phyloP scores from a whole-genome alignment of 2,113 vertebrate genomes.

The Alosa alosa region DNA sequence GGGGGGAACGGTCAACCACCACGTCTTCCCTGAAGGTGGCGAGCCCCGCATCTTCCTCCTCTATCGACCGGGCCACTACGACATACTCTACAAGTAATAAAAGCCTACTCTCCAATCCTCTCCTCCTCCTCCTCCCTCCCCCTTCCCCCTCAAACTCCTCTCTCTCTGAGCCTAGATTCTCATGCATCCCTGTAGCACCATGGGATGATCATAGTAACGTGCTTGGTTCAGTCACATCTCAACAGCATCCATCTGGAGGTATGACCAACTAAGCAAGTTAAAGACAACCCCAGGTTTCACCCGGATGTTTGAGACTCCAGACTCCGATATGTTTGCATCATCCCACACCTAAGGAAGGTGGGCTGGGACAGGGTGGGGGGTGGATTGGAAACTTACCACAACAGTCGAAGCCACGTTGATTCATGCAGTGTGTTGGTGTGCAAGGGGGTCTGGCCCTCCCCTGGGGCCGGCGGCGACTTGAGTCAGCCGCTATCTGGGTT shows the following conservation, averaged over 20 bases:
- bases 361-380: background rate
- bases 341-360: background rate
- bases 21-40: slow-evolving; percentile 88
- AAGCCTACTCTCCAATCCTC: background rate
- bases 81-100: slow-evolving; percentile 91
- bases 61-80: slow-evolving; percentile 92
- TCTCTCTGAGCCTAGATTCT: background rate
- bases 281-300: background rate
- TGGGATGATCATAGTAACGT: background rate
- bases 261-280: background rate
- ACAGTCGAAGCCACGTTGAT: slow-evolving; percentile 56
- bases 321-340: background rate
- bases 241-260: background rate
- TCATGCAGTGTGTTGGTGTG: slow-evolving; percentile 58
- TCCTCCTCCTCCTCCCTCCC: background rate
- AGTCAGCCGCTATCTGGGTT: slow-evolving; percentile 2
- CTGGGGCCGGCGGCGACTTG: background rate
- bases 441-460: slow-evolving; percentile 15
- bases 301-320: background rate
- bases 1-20: slow-evolving; percentile 88
- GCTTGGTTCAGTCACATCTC: background rate
- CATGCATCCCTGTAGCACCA: background rate
- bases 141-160: slow-evolving; percentile 26
- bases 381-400: slow-evolving; percentile 39
- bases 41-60: slow-evolving; percentile 90